Evolutionary conservation across 2,888 invertebrate species (phyloP).

Genomic region (Drosophila demipolita): DNA sequence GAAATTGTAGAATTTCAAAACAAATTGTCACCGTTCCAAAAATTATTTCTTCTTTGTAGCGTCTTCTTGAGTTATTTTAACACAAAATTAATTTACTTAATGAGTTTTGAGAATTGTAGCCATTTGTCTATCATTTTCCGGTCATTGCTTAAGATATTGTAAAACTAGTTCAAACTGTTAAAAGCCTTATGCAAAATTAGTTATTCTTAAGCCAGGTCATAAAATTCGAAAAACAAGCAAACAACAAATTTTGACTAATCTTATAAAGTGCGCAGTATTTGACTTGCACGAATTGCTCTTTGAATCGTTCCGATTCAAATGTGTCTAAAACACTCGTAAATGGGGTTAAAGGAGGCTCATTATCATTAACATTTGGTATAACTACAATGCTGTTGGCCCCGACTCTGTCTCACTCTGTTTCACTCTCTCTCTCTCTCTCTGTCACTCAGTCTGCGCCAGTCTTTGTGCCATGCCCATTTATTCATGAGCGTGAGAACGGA

Average conservation of each 20-base stretch:
- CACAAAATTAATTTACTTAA: neutral
- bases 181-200: neutral
- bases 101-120: neutral
- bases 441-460: neutral
- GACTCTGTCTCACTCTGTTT: too few relatives aligned
- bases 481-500: slow-evolving; percentile 45
- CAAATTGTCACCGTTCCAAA: neutral
- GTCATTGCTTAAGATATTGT: neutral
- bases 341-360: slow-evolving; percentile 44
- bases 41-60: neutral
- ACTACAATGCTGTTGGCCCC: neutral
- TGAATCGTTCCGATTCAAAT: neutral
- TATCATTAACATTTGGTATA: slow-evolving; percentile 48
- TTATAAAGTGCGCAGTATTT: slow-evolving; percentile 3
- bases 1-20: neutral
- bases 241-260: slow-evolving; percentile 16
- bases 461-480: slow-evolving; percentile 30
- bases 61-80: neutral
- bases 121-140: neutral
- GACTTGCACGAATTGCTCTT: neutral
- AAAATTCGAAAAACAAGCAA: neutral
- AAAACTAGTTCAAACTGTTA: neutral
- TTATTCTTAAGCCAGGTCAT: neutral
- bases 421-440: neutral
- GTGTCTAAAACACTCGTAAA: slow-evolving; percentile 10